Conservation (phyloP, 2,797 vertebrate species). For the Syndactyla subalaris region DNA sequence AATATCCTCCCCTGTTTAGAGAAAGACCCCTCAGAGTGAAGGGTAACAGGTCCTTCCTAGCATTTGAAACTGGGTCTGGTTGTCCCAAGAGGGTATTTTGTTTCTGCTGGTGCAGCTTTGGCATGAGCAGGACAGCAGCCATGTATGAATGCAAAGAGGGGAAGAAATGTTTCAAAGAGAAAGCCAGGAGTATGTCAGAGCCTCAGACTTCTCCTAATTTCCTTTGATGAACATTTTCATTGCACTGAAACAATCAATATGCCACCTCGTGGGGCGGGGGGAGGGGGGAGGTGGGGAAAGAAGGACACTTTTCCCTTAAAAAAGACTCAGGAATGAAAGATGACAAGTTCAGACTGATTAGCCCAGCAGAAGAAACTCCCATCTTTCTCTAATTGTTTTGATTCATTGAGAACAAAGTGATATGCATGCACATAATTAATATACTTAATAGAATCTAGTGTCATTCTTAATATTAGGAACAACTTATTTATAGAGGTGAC, state of each 20-base stretch:
- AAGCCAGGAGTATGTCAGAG: background rate
- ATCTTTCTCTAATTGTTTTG: background rate
- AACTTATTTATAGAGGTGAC: background rate
- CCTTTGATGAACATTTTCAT: background rate
- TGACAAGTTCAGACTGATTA: background rate
- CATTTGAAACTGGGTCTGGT: background rate
- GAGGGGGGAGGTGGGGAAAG: background rate
- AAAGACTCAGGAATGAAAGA: background rate
- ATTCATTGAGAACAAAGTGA: background rate
- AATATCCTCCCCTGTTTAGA: background rate
- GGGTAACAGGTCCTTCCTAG: background rate
- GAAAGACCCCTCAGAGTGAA: background rate
- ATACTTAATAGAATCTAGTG: background rate
- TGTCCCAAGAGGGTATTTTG: background rate
- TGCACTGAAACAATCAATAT: background rate
- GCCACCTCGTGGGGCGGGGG: background rate
- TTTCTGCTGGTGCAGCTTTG: background rate
- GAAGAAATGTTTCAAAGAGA: background rate
- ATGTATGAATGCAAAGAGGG: background rate
- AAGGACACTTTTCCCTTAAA: background rate
- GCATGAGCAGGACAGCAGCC: background rate
- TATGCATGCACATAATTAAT: background rate
- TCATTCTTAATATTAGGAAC: background rate
- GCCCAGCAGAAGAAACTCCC: background rate
- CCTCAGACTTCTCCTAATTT: background rate